Conservation (phyloP, 2,888 invertebrate species). For the Hypselothyrea guttata region DNA sequence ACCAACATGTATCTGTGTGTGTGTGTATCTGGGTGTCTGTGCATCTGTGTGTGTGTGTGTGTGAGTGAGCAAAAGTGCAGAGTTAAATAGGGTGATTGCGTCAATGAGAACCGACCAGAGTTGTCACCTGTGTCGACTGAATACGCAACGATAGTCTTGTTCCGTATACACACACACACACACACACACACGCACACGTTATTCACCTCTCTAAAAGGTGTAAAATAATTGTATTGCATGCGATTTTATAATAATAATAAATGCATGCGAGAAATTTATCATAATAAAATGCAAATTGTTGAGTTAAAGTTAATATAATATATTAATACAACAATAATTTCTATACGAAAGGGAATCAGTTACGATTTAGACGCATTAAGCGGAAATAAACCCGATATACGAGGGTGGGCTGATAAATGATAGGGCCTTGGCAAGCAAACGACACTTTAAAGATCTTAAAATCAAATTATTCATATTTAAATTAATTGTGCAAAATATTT, state of each 20-base stretch:
- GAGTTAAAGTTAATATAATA: too few relatives aligned
- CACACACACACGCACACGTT: conserved; percentile 4
- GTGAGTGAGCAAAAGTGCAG: conserved; percentile 42
- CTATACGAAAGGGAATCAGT: too few relatives aligned
- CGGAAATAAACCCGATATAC: too few relatives aligned
- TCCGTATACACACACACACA: conserved; percentile 3
- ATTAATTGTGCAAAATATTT: neutral
- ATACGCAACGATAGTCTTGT: neutral
- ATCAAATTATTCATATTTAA: neutral
- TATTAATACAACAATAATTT: too few relatives aligned
- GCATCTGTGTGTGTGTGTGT: conserved; percentile 7
- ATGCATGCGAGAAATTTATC: too few relatives aligned
- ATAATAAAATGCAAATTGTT: too few relatives aligned
- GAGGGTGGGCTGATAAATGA: too few relatives aligned
- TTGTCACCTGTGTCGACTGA: conserved; percentile 61
- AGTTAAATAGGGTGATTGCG: conserved; percentile 73
- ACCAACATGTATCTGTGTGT: conserved; percentile 8
- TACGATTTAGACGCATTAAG: too few relatives aligned
- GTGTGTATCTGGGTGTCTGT: conserved; percentile 30
- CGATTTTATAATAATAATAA: too few relatives aligned
- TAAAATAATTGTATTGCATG: neutral
- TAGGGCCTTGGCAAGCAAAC: too few relatives aligned
- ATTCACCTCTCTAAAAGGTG: neutral
- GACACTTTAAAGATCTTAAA: too few relatives aligned
- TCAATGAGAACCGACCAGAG: conserved; percentile 67